Conservation (phyloP, 35 echinoderm and acorn worm species). For the Chiridota heheva region DNA sequence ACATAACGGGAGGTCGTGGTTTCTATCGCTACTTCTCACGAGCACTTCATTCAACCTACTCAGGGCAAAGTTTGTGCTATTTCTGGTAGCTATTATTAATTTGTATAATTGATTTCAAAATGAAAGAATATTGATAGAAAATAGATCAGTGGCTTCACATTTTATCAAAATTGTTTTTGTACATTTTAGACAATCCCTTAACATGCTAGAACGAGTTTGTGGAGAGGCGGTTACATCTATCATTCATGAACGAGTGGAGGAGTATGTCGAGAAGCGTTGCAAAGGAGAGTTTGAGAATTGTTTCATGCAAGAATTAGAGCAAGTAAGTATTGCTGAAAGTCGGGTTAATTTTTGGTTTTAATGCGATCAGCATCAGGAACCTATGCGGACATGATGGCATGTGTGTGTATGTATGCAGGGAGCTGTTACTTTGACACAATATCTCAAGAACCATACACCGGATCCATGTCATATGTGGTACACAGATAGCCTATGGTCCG, state of each 20-base stretch:
- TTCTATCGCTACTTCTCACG: background rate
- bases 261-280: constrained; percentile 83
- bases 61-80: background rate
- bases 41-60: background rate
- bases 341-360: background rate
- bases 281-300: constrained; percentile 94
- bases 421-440: no score
- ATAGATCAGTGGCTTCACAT: no score
- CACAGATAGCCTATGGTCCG: no score
- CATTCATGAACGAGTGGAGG: constrained; percentile 78
- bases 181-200: constrained; percentile 55
- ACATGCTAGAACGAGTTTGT: constrained; percentile 85
- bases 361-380: no score
- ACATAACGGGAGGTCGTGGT: background rate
- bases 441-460: no score
- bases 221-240: constrained; percentile 85
- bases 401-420: no score
- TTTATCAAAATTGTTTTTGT: background rate
- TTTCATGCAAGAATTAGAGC: constrained; percentile 70
- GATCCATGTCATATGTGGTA: no score
- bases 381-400: no score
- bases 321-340: constrained; percentile 30
- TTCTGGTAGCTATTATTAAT: background rate
- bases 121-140: no score
- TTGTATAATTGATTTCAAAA: background rate